Evolutionary conservation across 2,113 vertebrate genomes (phyloP).

Genomic region (Saimiri boliviensis): DNA sequence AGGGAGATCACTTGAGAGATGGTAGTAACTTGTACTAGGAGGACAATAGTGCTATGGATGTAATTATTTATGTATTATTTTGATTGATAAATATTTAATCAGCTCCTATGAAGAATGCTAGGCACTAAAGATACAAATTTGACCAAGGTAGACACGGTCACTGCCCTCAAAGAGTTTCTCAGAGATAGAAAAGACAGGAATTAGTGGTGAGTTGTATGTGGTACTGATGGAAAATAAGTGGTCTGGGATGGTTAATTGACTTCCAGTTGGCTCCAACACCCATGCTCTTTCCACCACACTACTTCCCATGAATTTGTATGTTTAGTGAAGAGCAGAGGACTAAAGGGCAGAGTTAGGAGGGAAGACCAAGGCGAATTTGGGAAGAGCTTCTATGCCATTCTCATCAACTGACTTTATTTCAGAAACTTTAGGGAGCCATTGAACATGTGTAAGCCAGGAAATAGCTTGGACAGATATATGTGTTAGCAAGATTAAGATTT

Average conservation of each 20-base stretch:
- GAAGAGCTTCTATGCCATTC: not conserved
- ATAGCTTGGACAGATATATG: not conserved
- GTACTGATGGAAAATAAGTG: not conserved
- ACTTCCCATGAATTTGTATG: not conserved
- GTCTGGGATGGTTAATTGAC: not conserved
- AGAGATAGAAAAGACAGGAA: not conserved
- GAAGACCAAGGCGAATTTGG: not conserved
- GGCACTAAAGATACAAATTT: not conserved
- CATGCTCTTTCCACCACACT: not conserved
- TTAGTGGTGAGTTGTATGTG: not conserved
- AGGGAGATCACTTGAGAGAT: not conserved
- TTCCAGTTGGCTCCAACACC: not conserved
- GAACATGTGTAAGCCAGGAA: constrained; percentile 33
- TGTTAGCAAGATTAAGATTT: constrained; percentile 17
- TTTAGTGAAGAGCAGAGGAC: not conserved
- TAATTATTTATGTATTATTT: not conserved
- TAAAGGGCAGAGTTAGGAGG: not conserved
- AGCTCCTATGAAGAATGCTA: not conserved
- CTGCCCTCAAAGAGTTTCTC: not conserved
- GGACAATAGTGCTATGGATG: not conserved
- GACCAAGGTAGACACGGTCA: not conserved
- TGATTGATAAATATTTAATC: not conserved
- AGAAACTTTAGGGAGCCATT: not conserved
- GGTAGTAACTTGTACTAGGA: not conserved
- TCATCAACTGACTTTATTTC: constrained; percentile 46